phyloP scores from a whole-genome alignment of 2,888 invertebrate species.

The Megaustenia siamemsis region DNA sequence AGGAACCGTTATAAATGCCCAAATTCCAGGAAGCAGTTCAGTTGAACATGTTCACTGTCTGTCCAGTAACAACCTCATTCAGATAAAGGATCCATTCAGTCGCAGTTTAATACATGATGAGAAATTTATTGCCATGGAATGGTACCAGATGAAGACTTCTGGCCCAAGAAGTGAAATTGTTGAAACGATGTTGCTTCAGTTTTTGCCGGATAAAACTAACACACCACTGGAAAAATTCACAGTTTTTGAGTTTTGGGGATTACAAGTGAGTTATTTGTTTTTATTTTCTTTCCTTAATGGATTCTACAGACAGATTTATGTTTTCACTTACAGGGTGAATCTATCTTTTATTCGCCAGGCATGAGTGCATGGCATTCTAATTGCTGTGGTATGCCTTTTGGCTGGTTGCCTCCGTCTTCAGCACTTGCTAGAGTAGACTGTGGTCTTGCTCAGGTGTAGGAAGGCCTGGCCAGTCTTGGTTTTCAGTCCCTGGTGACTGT shows the following conservation, averaged over 20 bases:
- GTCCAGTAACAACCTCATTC: not conserved
- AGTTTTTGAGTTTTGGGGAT: conserved; percentile 26
- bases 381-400: no score
- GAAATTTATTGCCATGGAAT: conserved; percentile 9
- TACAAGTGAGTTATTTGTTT: not conserved
- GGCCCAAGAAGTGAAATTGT: not conserved
- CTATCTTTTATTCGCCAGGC: no score
- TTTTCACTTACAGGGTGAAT: no score
- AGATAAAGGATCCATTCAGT: conserved; percentile 27
- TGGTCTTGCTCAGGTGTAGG: no score
- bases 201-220: not conserved
- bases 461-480: no score
- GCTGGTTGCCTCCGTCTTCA: no score
- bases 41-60: not conserved
- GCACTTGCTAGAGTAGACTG: no score
- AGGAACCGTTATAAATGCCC: conserved; percentile 6
- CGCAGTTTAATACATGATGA: not conserved
- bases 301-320: no score
- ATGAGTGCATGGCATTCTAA: no score
- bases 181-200: not conserved
- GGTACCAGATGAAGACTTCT: not conserved
- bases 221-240: not conserved
- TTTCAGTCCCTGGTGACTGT: no score
- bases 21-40: not conserved
- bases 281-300: not conserved